Base-by-base conservation (phyloP, 2,113 vertebrate species). In the Tragelaphus imberbis region DNA sequence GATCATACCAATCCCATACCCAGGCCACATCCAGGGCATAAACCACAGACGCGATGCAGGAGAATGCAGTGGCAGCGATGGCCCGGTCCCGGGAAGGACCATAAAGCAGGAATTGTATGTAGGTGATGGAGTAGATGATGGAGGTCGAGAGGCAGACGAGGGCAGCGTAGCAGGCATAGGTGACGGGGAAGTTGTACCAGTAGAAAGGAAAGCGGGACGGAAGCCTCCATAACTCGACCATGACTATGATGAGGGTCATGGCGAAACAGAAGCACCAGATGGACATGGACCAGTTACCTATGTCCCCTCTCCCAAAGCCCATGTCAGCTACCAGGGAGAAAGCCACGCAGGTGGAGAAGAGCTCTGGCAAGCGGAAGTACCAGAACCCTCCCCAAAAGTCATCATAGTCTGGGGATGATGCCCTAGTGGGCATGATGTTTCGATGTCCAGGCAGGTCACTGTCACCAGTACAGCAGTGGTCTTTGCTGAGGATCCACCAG, bases 351-450 rank as follows among this genome's bases (percentile, higher is more conserved):
- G 80, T 82, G 7, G 51, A 82, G 19, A 82, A 53, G 51, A 82
- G 80, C 80, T 82, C 30, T 19, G 49, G 47, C 89, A 99, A 40
- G 16, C 99, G 99, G 1, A 99, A 97, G 98, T 79, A 99, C 97
- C 3, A 99, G 98, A 40, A 77, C 75, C 23, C 36, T 44, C 0
- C 75, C 23, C 23, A 15, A 2, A 47, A 27, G 40, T 25, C 75
- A 13, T 44, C 36, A 7, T 8, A 7, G 40, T 77, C 75, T 47
- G 40, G 40, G 6, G 23, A 2, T 77, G 40, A 2, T 4, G 40
- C 40, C 75, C 23, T 3, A 25, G 75, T 77, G 12, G 75, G 23
- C 75, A 75, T 75, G 23, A 25, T 68, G 96, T 96, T 0, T 97
- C 96, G 85, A 97, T 68, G 61, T 97, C 97, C 0, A 97, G 96